Base-by-base conservation (phyloP, 1,140 invertebrate species). In the Saccostrea glomerata region DNA sequence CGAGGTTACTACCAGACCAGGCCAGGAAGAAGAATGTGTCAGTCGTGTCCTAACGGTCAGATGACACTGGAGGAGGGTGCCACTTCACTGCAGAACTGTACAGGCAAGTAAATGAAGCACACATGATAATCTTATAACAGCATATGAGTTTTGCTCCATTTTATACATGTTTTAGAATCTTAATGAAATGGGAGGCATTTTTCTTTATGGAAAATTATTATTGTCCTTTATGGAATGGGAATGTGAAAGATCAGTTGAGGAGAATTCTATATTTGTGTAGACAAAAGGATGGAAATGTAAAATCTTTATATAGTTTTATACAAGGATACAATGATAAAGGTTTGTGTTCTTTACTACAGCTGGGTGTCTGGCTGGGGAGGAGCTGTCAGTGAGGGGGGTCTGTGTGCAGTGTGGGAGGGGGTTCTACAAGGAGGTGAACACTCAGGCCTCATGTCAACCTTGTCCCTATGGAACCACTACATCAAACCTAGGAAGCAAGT, bases 381-480 rank as follows among this genome's bases (percentile, higher is more conserved):
- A 99, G 83, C 36, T 88, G 94, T 99, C 83, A 97, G 97, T 56
- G 40, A 97, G 97, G 92, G 98, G 98, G 11, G 86, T 85, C 47
- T 99, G 98, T 94, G 98, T 98, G 92, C 96, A 97, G 2, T 99
- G 98, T 94, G 97, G 98, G 0, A 95, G 97, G 83, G 98, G 98
- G 86, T 98, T 97, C 0, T 99, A 97, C 95, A 92, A 92, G 82
- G 85, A 88, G 6, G 60, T 84, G 55, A 85, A 85, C 23, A 83
- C 36, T 30, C 96, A 98, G 73, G 97, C 97, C 0, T 96, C 98
- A 5, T 99, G 99, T 92, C 96, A 97, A 25, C 95, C 96, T 11
- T 99, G 99, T 95, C 96, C 96, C 13, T 99, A 98, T 95, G 98
- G 97, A 9, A 97, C 97, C 90, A 99, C 98, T 2, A 99, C 99